A percentile compares a stretch with the other conserved stretches of the same genome.
phyloP scores from a whole-genome alignment of 1,140 invertebrate species.

The Yoshiicerus persimilis region DNA sequence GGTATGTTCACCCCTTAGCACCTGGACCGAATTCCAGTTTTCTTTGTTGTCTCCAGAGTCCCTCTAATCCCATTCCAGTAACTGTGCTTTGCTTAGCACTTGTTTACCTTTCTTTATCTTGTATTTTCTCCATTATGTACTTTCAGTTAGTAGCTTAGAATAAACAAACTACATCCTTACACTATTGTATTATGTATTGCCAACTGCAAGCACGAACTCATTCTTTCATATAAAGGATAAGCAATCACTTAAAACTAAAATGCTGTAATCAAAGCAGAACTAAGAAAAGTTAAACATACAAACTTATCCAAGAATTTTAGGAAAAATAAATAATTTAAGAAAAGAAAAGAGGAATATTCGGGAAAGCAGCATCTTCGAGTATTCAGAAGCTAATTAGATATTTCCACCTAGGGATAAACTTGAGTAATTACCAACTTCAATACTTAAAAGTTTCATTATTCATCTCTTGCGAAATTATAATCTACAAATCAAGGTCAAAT shows the following conservation, averaged over 20 bases:
- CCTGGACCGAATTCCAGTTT: neutral
- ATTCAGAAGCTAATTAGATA: too few species aligned
- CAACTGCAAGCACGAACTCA: neutral
- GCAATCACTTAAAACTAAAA: neutral
- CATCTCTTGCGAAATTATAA: too few species aligned
- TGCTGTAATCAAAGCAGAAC: too few species aligned
- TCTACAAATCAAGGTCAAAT: too few species aligned
- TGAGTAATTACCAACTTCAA: too few species aligned
- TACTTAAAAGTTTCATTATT: too few species aligned
- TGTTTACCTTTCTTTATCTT: neutral
- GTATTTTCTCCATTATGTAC: neutral
- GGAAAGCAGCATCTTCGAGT: too few species aligned
- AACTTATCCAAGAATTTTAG: too few species aligned
- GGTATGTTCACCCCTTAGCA: constrained; percentile 63
- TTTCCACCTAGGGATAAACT: too few species aligned
- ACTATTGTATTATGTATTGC: neutral
- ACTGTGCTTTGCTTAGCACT: neutral
- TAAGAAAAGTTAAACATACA: too few species aligned
- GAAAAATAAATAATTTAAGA: too few species aligned
- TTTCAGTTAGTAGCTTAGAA: neutral
- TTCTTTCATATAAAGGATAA: neutral
- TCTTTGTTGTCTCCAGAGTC: neutral
- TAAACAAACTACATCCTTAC: neutral
- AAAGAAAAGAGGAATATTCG: too few species aligned
- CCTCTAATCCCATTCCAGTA: neutral